Evolutionary conservation across 2,113 vertebrate species (phyloP).

Genomic region (Dromas ardeola): DNA sequence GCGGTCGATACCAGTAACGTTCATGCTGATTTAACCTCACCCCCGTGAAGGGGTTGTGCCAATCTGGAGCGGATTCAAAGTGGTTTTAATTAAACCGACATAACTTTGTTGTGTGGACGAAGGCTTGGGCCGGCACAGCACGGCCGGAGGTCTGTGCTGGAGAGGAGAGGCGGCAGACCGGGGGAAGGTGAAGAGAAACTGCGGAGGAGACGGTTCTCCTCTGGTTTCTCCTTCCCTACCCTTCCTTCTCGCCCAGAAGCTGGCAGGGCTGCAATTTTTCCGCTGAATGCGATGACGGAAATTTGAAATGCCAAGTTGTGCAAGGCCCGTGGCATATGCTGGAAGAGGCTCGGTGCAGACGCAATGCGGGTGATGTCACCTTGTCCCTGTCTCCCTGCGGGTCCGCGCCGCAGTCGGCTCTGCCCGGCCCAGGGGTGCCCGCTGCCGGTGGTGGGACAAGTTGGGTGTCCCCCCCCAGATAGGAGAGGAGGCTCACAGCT

Average conservation of each 20-base stretch:
- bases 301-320: background rate
- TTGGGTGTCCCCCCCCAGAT: background rate
- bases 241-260: background rate
- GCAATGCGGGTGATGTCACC: background rate
- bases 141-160: background rate
- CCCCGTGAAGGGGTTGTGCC: background rate
- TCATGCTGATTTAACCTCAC: background rate
- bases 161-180: rapidly evolving
- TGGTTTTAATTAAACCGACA: background rate
- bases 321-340: background rate
- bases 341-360: background rate
- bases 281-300: background rate
- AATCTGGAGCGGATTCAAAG: background rate
- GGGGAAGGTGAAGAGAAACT: background rate
- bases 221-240: background rate
- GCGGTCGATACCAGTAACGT: background rate
- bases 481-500: background rate
- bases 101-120: background rate
- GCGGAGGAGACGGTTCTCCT: rapidly evolving
- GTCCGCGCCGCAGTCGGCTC: rapidly evolving
- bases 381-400: background rate
- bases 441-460: rapidly evolving
- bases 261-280: background rate
- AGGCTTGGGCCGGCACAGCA: background rate
- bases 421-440: background rate